Evolutionary conservation across 2,113 vertebrate species (phyloP), one percentile per base, ranked within the genome.

Genomic region (Siphamia tubifer): DNA sequence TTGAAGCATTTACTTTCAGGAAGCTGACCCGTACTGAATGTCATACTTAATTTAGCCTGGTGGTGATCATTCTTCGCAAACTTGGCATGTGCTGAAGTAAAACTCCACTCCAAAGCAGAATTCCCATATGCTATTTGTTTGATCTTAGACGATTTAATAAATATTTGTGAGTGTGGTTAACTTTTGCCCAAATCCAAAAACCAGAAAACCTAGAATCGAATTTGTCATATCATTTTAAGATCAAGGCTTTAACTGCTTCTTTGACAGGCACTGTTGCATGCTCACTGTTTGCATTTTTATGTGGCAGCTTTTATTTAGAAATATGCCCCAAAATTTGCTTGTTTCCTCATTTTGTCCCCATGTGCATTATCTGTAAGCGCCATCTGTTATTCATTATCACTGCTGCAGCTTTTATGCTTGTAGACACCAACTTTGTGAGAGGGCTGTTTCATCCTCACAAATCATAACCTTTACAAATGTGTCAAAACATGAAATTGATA

Each of bases 361-460:
- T 48, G 10, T 27, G 47, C 6, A 1, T 20, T 7, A 20, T 57
- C 47, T 36, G 11, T 67, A 17, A 36, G 61, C 30, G 49, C 56
- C 81, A 79, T 87, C 77, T 87, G 85, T 76, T 85, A 47, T 39
- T 81, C 48, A 85, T 83, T 49, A 58, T 75, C 45, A 54, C 9
- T 30, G 57, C 39, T 40, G 40, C 62, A n/a, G 58, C 60, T 55
- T 42, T n/a, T 24, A 65, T 57, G 8, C 20, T 28, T 16, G 36
- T 51, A 17, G 21, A 19, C 12, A 27, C 47, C 74, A 24, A 34
- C 52, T 66, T 19, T 44, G 19, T 9, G 62, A 40, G 60, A 42
- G n/a, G 16, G 45, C 62, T 74, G 45, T 52, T 68, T 45, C 17
- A 35, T 42, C 11, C 65, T 71, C 65, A 36, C 45, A 20, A 35